Conservation (phyloP, 2,797 vertebrate genomes). For the Acrocephalus scirpaceus region DNA sequence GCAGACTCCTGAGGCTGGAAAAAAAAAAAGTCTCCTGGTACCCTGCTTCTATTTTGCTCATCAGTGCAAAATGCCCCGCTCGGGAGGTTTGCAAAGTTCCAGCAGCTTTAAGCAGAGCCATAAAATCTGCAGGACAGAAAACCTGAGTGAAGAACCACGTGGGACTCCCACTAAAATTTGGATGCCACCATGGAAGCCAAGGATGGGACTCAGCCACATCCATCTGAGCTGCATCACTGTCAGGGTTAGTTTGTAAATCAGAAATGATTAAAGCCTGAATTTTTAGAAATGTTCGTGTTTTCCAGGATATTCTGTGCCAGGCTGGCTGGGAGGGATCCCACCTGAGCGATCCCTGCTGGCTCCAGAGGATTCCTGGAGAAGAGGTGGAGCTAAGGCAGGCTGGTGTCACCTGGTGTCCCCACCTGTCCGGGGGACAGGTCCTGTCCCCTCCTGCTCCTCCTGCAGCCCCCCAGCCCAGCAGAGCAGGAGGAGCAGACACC, state of each 20-base stretch:
- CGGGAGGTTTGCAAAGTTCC: not conserved
- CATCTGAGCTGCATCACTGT: rapidly evolving
- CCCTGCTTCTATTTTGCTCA: not conserved
- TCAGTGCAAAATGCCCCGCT: not conserved
- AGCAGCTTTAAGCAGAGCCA: not conserved
- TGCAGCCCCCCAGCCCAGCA: not conserved
- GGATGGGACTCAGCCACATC: not conserved
- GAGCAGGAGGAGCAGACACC: not conserved
- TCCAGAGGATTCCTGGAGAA: rapidly evolving
- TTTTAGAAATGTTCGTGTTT: not conserved
- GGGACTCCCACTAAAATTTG: not conserved
- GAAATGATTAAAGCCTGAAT: too few relatives aligned
- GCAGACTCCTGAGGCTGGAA: constrained; percentile 20
- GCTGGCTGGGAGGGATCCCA: not conserved
- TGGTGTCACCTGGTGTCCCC: not conserved
- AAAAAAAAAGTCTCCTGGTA: not conserved
- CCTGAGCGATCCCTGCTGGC: not conserved
- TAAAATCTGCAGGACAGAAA: not conserved
- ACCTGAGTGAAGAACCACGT: not conserved
- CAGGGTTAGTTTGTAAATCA: too few relatives aligned
- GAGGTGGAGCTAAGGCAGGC: rapidly evolving
- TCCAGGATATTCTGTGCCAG: not conserved
- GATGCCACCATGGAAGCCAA: rapidly evolving
- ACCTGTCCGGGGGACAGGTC: not conserved
- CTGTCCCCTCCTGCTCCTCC: too few relatives aligned